Conservation (phyloP, 2,888 invertebrate genomes). For the Drosophila antonietae region DNA sequence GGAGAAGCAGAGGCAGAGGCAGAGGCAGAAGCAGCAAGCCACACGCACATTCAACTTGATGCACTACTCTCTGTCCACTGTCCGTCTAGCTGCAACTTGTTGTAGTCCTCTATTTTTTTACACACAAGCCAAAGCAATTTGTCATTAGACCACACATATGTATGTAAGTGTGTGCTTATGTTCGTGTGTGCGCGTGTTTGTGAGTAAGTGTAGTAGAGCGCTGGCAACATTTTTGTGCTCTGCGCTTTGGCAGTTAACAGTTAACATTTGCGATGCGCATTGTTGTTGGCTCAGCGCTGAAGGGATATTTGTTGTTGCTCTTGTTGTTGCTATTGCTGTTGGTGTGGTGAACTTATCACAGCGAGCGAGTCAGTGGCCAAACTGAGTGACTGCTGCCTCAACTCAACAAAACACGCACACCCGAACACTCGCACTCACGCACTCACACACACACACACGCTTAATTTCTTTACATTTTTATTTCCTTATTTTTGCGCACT, state of each 20-base stretch:
- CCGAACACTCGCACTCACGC: conserved; percentile 11
- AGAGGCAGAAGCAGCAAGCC: neutral
- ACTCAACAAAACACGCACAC: conserved; percentile 14
- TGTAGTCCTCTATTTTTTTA: conserved; percentile 37
- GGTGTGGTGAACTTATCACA: conserved; percentile 59
- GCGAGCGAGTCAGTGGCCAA: conserved; percentile 31
- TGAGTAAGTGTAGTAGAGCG: conserved; percentile 27
- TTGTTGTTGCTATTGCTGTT: conserved; percentile 15
- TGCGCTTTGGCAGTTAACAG: conserved; percentile 53
- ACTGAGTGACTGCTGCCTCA: conserved; percentile 39
- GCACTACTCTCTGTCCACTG: conserved; percentile 37
- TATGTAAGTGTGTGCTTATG: conserved; percentile 6
- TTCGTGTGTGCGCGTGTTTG: neutral
- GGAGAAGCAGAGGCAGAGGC: neutral
- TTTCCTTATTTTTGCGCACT: conserved; percentile 26
- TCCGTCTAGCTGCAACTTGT: conserved; percentile 60
- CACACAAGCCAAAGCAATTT: conserved; percentile 48
- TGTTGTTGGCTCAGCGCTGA: conserved; percentile 43
- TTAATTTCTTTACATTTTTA: conserved; percentile 34
- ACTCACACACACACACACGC: neutral
- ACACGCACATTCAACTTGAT: conserved; percentile 25
- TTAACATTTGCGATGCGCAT: conserved; percentile 59
- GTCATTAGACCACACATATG: conserved; percentile 35
- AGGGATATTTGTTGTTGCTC: conserved; percentile 24
- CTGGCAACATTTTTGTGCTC: conserved; percentile 46